Percentiles rank a stretch among this genome's conserved stretches.
These are phyloP conservation scores for Forbesichthys agassizii DNA, from an alignment of 2,113 vertebrate species.

Conservation along the genomic window DNA sequence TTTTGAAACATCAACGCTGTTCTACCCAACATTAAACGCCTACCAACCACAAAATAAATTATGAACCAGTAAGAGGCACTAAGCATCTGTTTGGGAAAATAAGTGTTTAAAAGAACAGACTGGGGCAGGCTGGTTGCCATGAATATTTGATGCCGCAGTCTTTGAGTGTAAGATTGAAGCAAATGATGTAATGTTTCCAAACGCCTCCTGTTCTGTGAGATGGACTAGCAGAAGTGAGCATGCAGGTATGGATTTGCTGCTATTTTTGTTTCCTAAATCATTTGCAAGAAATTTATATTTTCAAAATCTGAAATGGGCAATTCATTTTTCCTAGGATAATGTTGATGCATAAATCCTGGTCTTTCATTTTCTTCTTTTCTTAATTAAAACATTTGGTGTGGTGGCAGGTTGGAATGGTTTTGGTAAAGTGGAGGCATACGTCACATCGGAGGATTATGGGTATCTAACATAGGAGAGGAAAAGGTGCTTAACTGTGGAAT, in stretches of 20 bases:
- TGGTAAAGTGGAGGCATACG: constrained; percentile 54
- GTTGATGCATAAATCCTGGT: constrained; percentile 21
- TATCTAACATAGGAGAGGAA: constrained; percentile 62
- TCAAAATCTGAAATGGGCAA: neutral
- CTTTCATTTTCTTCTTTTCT: constrained; percentile 53
- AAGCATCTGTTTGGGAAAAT: constrained; percentile 46
- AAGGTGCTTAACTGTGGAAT: constrained; percentile 77
- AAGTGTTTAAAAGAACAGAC: constrained; percentile 53
- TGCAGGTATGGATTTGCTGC: constrained; percentile 5
- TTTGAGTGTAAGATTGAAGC: constrained; percentile 54
- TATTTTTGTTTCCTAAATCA: constrained; percentile 21
- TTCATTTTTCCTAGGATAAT: neutral
- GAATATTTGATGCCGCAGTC: constrained; percentile 68
- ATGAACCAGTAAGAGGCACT: constrained; percentile 41
- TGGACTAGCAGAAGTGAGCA: constrained; percentile 12
- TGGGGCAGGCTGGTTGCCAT: constrained; percentile 54
- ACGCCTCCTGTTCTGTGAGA: constrained; percentile 34
- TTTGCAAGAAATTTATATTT: neutral
- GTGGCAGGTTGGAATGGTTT: constrained; percentile 51
- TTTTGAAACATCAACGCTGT: constrained; percentile 27
- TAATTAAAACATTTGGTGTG: constrained; percentile 66
- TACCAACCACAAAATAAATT: constrained; percentile 47
- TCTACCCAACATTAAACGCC: constrained; percentile 26
- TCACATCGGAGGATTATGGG: constrained; percentile 64
- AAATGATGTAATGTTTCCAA: constrained; percentile 55